These are phyloP conservation scores for Crenuchus spilurus DNA, from an alignment of 2,797 vertebrate species.

Conservation along the genomic window DNA sequence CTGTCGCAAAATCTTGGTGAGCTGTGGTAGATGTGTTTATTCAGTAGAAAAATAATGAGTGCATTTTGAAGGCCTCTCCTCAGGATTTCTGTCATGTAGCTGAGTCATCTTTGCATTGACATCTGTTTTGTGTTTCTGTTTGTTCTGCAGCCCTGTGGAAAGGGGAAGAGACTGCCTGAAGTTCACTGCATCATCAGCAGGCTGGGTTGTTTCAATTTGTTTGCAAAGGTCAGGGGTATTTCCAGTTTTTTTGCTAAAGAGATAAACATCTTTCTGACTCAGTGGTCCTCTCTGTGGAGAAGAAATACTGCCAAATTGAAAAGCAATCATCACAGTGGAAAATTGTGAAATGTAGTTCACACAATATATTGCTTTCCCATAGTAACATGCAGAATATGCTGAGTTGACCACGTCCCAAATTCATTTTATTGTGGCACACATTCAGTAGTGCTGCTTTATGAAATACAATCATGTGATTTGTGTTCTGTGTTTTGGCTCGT, in stretches of 20 bases:
- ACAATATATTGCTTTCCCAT: too few relatives aligned
- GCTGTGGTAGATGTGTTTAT: slow-evolving; percentile 51
- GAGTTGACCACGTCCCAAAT: too few relatives aligned
- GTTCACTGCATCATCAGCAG: slow-evolving; percentile 97
- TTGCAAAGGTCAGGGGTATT: slow-evolving; percentile 89
- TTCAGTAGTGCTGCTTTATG: too few relatives aligned
- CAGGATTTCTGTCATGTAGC: background rate
- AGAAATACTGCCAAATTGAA: too few relatives aligned
- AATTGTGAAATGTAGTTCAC: too few relatives aligned
- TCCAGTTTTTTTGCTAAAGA: background rate
- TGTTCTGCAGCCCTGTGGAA: slow-evolving; percentile 88
- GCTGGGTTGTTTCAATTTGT: slow-evolving; percentile 97
- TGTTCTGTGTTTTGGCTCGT: too few relatives aligned
- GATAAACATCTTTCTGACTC: background rate
- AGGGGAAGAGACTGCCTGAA: slow-evolving; percentile 93
- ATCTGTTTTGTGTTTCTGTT: slow-evolving; percentile 51
- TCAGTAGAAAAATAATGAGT: slow-evolving; percentile 24
- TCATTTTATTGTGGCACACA: too few relatives aligned
- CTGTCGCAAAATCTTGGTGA: slow-evolving; percentile 97
- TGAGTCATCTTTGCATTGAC: slow-evolving; percentile 25
- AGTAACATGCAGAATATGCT: too few relatives aligned
- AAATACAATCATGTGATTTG: too few relatives aligned
- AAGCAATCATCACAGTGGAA: too few relatives aligned
- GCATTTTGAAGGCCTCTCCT: background rate
- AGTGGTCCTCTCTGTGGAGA: too few relatives aligned